Evolutionary conservation across 2,888 invertebrate species (phyloP), one percentile per base, ranked within the genome.

Genomic region (Drosophila anceps): DNA sequence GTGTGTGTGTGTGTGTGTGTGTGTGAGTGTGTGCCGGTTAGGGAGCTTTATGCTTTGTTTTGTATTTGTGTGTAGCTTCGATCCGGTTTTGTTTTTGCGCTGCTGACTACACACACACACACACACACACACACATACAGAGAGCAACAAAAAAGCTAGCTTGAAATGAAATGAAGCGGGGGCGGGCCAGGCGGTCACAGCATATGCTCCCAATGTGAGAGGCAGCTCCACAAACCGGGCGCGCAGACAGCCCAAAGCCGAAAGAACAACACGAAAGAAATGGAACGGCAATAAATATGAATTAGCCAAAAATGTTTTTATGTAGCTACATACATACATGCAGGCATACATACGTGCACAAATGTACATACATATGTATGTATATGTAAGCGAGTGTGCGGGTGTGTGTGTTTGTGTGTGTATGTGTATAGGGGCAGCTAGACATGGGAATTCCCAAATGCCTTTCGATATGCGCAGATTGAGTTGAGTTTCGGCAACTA

Each of bases 11-110:
- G 43, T 43, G 44, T 61, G 48, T 48, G 46, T 69, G 69, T 61
- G 51, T 50, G 46, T 69, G 69, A 59, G 51, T 50, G 48, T 73
- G 67, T 70, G 77, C 64, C 79, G 77, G 70, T 78, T 80, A 65
- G 83, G 62, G 73, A 88, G 86, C 83, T 86, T 82, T 84, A 44
- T 58, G 61, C 58, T 68, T 70, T 73, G 74, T 62, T 82, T 82
- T 86, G 50, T 48, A 43, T 50, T 46, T 68, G 71, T 80, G 77
- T 76, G 69, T 76, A 63, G 79, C 76, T 74, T 70, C 77, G 77
- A 77, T 77, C 77, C 77, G 77, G 77, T 77, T 77, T 77, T 75
- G 44, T 64, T 63, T 51, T 71, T 63, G 65, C 60, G 59, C 66
- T 62, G 58, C 79, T 69, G 80, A 79, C 84, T 81, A 69, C 72